Evolutionary conservation across 2,113 vertebrate genomes (phyloP).

Genomic region (Alectura lathami): DNA sequence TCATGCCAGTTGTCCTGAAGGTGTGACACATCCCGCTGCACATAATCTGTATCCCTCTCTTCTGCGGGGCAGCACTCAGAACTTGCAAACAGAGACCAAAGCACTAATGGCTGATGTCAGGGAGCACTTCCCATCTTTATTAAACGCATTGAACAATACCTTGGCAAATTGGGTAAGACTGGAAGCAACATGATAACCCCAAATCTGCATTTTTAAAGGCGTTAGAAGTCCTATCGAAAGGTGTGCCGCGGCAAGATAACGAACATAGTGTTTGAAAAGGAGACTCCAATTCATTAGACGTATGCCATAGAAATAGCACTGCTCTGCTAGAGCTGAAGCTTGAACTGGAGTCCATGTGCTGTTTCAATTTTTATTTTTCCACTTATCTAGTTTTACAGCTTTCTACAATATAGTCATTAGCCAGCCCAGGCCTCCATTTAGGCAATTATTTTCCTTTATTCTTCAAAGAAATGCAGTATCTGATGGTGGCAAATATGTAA

Average conservation of each 20-base stretch:
- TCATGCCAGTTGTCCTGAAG: not conserved
- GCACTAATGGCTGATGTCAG: not conserved
- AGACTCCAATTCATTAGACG: conserved; percentile 23
- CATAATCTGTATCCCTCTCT: not conserved
- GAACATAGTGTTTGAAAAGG: not conserved
- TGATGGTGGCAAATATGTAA: conserved; percentile 6
- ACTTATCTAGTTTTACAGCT: conserved; percentile 57
- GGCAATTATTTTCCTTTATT: not conserved
- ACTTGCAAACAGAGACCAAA: not conserved
- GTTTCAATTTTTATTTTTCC: not conserved
- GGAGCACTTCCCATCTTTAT: not conserved
- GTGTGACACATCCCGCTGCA: not conserved
- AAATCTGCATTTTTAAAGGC: conserved; percentile 33
- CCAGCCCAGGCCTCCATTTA: not conserved
- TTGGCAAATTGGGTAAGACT: conserved; percentile 9
- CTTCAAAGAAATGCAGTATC: conserved; percentile 6
- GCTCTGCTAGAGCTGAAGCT: not conserved
- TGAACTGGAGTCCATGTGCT: not conserved
- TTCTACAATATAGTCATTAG: not conserved
- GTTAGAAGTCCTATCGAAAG: not conserved
- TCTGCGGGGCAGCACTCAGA: not conserved
- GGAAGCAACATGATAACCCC: conserved; percentile 44
- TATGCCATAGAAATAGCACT: conserved; percentile 4
- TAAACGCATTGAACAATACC: not conserved
- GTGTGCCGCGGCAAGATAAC: conserved; percentile 51